Conservation (phyloP, 2,113 vertebrate species). For the Heterotis niloticus region DNA sequence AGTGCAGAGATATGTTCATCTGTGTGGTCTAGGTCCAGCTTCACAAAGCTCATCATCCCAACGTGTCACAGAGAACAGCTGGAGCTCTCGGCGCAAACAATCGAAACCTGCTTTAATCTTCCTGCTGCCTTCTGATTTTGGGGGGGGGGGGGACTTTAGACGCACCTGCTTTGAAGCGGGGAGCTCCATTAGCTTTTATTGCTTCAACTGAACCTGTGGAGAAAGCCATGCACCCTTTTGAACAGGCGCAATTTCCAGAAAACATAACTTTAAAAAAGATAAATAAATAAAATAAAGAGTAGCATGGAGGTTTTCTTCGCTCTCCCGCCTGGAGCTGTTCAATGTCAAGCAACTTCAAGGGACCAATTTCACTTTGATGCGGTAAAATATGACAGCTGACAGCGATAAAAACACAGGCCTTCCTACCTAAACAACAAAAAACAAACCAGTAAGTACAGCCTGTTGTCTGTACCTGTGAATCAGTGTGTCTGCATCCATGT, state of each 20-base stretch:
- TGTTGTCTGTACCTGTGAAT: slow-evolving; percentile 16
- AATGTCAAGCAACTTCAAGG: slow-evolving; percentile 29
- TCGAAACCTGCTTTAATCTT: slow-evolving; percentile 33
- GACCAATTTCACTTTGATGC: slow-evolving; percentile 28
- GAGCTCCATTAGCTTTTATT: slow-evolving; percentile 31
- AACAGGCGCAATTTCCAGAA: slow-evolving; percentile 30
- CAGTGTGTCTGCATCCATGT: background rate
- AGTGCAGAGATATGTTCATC: too few species aligned
- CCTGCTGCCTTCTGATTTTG: background rate
- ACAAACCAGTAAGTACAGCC: slow-evolving; percentile 14
- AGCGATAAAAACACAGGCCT: slow-evolving; percentile 6
- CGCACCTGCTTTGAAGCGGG: slow-evolving; percentile 26
- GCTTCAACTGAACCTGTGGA: slow-evolving; percentile 24
- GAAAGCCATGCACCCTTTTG: slow-evolving; percentile 21
- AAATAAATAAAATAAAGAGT: slow-evolving; percentile 27
- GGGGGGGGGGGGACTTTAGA: background rate
- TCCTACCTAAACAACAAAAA: slow-evolving; percentile 14
- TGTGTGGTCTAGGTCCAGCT: background rate
- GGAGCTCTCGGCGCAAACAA: slow-evolving; percentile 24
- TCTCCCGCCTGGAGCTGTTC: slow-evolving; percentile 12
- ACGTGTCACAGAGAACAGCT: slow-evolving; percentile 26
- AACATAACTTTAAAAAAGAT: slow-evolving; percentile 26
- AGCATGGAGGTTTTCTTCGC: background rate
- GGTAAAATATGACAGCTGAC: slow-evolving; percentile 27
- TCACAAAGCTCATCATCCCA: background rate